Conservation (phyloP, 2,113 vertebrate genomes). For the Gymnocephalus cernua region DNA sequence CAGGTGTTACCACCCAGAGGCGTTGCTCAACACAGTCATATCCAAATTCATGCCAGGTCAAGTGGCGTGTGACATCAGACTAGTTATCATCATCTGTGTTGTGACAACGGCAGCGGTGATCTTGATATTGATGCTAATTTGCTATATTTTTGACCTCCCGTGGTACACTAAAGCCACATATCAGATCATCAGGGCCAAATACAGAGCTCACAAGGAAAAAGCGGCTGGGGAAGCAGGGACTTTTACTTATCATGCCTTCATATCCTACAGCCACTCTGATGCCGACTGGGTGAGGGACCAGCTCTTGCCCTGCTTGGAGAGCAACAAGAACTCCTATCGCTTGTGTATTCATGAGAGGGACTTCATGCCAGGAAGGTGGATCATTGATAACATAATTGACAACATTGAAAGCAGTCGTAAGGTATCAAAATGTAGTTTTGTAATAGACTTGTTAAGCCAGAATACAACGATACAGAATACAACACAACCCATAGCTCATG, state of each 20-base stretch:
- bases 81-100: constrained; percentile 84
- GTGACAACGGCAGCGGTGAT: constrained; percentile 76
- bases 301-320: constrained; percentile 85
- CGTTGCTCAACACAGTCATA: constrained; percentile 81
- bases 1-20: constrained; percentile 86
- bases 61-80: constrained; percentile 84
- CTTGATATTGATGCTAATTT: constrained; percentile 76
- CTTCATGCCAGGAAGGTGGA: constrained; percentile 90
- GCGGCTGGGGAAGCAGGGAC: not conserved
- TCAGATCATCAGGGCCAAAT: constrained; percentile 84
- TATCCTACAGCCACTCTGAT: constrained; percentile 89
- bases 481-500: not conserved
- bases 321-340: constrained; percentile 80
- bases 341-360: constrained; percentile 91
- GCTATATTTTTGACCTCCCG: constrained; percentile 84
- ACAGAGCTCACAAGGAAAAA: constrained; percentile 78
- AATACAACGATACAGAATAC: too few species aligned
- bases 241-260: constrained; percentile 88
- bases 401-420: constrained; percentile 90
- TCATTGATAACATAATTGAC: constrained; percentile 92
- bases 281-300: constrained; percentile 87
- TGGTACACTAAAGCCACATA: constrained; percentile 88
- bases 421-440: constrained; percentile 55
- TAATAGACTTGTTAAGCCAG: not conserved
- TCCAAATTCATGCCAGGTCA: constrained; percentile 77